A percentile compares a stretch with the other conserved stretches of the same genome.
phyloP scores from a whole-genome alignment of 2,797 vertebrate species.

The Graptemys geographica region DNA sequence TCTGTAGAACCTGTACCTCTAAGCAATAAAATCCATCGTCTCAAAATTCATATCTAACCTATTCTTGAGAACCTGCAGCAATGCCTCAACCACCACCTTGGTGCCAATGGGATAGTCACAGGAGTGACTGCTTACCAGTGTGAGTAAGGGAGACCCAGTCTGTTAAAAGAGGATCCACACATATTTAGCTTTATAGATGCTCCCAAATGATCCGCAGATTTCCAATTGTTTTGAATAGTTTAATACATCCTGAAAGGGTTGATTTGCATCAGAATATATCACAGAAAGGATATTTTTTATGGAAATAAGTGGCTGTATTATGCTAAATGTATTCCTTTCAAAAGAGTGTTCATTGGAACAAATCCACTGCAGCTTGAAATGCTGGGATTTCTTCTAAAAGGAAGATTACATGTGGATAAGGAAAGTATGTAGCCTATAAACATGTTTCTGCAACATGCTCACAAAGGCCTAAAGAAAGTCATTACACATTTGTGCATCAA shows the following conservation, averaged over 20 bases:
- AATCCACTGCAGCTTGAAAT: background rate
- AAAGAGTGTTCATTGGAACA: constrained; percentile 20
- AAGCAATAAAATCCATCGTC: background rate
- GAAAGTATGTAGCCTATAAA: background rate
- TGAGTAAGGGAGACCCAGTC: background rate
- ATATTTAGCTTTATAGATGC: background rate
- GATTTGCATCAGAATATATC: constrained; percentile 45
- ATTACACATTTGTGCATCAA: background rate
- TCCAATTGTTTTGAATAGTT: constrained; percentile 6
- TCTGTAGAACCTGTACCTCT: too few relatives aligned
- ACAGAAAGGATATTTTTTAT: constrained; percentile 4
- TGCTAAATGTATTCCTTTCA: constrained; percentile 6
- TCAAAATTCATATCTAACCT: background rate
- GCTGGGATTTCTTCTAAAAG: background rate
- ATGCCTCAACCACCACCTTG: background rate
- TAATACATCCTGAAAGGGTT: constrained; percentile 6
- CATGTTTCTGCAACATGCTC: background rate
- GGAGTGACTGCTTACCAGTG: background rate
- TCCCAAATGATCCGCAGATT: constrained; percentile 27
- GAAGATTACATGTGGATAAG: background rate
- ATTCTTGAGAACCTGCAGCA: background rate
- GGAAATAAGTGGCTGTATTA: constrained; percentile 15
- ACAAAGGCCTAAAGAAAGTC: background rate
- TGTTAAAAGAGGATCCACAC: background rate
- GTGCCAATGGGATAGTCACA: background rate